Percentiles rank a stretch among this genome's conserved stretches.
Conservation (phyloP, 2,888 invertebrate genomes). For the Drosophila atripex region DNA sequence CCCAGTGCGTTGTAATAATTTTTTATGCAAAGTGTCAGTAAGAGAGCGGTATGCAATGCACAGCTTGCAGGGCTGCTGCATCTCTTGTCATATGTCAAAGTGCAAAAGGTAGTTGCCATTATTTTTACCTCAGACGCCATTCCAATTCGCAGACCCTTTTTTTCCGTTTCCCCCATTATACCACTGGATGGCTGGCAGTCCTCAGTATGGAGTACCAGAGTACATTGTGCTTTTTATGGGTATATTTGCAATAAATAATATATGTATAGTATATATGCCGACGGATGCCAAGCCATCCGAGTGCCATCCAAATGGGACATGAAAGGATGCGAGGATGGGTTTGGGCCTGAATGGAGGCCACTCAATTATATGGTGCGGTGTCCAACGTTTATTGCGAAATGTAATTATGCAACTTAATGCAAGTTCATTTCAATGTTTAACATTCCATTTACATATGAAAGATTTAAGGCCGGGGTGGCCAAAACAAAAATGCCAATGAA, state of each 20-base stretch:
- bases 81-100: slow-evolving; percentile 54
- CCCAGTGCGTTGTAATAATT: slow-evolving; percentile 24
- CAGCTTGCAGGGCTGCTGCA: slow-evolving; percentile 26
- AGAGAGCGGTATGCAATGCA: slow-evolving; percentile 18
- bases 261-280: slow-evolving; percentile 29
- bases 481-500: slow-evolving; percentile 51
- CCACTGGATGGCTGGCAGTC: background rate
- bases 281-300: slow-evolving; percentile 21
- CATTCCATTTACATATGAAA: slow-evolving; percentile 74
- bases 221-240: slow-evolving; percentile 60
- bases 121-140: slow-evolving; percentile 36
- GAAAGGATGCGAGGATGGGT: background rate
- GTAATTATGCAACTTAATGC: slow-evolving; percentile 74
- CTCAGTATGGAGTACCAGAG: background rate
- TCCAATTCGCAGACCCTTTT: slow-evolving; percentile 8
- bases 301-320: slow-evolving; percentile 18
- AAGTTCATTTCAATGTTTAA: slow-evolving; percentile 75
- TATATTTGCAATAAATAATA: slow-evolving; percentile 67
- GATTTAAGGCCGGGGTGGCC: slow-evolving; percentile 58
- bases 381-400: slow-evolving; percentile 61
- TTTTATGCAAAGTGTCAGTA: slow-evolving; percentile 32
- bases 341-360: slow-evolving; percentile 12
- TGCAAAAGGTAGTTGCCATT: slow-evolving; percentile 49
- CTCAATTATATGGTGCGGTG: slow-evolving; percentile 49
- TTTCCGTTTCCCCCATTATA: background rate